Percentiles rank a stretch among this genome's conserved stretches.
Conservation (phyloP, 1,140 invertebrate species). For the Diorhabda sublineata region DNA sequence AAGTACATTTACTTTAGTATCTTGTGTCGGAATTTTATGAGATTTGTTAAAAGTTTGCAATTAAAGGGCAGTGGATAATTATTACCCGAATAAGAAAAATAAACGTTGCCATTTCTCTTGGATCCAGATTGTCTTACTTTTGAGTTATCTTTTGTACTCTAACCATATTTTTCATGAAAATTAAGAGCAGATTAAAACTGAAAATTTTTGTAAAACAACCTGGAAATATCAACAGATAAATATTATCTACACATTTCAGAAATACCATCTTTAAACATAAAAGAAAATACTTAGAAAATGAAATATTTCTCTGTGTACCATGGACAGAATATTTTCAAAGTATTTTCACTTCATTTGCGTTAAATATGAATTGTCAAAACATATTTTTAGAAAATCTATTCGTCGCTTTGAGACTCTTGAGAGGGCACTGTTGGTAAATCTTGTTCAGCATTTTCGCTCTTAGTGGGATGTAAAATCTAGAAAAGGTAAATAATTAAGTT, state of each 20-base stretch:
- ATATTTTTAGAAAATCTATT: conserved; percentile 12
- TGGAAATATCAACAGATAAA: neutral
- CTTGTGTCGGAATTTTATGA: too few relatives aligned
- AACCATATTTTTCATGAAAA: too few relatives aligned
- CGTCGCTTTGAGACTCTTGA: conserved; percentile 20
- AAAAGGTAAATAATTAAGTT: neutral
- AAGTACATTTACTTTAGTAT: too few relatives aligned
- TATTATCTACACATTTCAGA: neutral
- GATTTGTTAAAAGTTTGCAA: too few relatives aligned
- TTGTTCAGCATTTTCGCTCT: conserved; percentile 46
- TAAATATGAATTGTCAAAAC: neutral
- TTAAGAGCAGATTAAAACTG: too few relatives aligned
- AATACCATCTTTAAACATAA: neutral
- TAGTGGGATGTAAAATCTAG: conserved; percentile 65
- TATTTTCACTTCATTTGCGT: neutral
- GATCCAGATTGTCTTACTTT: too few relatives aligned
- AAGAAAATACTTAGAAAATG: neutral
- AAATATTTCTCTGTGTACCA: neutral
- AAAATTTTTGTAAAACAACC: neutral
- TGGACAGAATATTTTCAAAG: neutral
- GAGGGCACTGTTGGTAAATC: conserved; percentile 34
- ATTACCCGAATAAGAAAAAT: too few relatives aligned
- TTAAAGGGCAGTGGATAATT: too few relatives aligned
- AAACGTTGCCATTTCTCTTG: too few relatives aligned
- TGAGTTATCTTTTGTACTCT: too few relatives aligned